These are phyloP conservation scores for Callaeas wilsoni DNA, from an alignment of 2,113 vertebrate species.

Conservation along the genomic window DNA sequence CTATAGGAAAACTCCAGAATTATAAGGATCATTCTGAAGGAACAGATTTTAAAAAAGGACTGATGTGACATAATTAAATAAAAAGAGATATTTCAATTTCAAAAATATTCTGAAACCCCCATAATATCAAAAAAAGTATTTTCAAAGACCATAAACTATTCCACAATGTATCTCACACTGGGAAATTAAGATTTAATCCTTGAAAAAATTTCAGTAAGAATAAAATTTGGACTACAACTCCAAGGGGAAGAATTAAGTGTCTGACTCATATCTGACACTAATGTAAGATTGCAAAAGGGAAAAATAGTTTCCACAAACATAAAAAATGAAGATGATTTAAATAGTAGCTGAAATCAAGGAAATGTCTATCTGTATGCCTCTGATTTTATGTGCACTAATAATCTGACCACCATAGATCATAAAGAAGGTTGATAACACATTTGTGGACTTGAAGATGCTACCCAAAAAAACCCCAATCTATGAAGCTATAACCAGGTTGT, in stretches of 20 bases:
- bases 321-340: neutral
- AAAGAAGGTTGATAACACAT: neutral
- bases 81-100: neutral
- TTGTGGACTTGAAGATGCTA: neutral
- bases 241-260: neutral
- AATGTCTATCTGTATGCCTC: neutral
- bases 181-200: neutral
- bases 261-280: neutral
- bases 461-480: fast-evolving
- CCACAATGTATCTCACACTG: neutral
- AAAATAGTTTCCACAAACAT: neutral
- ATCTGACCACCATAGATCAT: neutral
- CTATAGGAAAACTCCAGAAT: neutral
- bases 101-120: neutral
- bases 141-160: neutral
- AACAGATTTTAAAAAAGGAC: neutral
- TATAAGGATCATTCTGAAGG: neutral
- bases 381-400: neutral
- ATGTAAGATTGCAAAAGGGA: neutral
- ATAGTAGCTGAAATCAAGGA: neutral
- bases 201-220: neutral
- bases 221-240: neutral
- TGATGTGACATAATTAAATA: neutral
- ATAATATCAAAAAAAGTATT: neutral
- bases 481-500: neutral